These are phyloP conservation scores for Eupithecia centaureata DNA, from an alignment of 2,888 invertebrate genomes.

Conservation along the genomic window DNA sequence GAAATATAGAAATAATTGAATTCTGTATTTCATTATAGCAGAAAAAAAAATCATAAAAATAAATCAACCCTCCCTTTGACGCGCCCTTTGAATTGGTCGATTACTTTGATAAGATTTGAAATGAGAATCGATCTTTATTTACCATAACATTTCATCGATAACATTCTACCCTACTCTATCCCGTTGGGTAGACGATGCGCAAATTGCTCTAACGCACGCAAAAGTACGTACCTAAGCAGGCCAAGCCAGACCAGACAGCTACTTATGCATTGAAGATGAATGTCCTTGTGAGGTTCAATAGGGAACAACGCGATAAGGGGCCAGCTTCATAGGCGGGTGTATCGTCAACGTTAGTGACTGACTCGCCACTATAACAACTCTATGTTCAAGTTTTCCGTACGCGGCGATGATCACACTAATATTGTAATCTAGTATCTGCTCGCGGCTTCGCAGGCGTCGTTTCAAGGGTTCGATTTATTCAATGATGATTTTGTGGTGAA, in stretches of 20 bases:
- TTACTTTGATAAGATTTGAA: not conserved
- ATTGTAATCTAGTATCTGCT: too few relatives aligned
- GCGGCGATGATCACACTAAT: too few relatives aligned
- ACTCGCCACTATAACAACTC: too few relatives aligned
- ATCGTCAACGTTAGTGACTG: not conserved
- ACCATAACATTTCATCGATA: conserved; percentile 18
- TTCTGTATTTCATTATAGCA: too few relatives aligned
- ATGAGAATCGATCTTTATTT: not conserved
- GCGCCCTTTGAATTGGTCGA: not conserved
- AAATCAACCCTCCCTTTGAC: not conserved
- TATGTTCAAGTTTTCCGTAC: too few relatives aligned
- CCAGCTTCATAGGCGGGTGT: not conserved
- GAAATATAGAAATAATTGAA: too few relatives aligned
- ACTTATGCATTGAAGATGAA: not conserved
- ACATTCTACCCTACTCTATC: conserved; percentile 45
- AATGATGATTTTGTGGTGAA: too few relatives aligned
- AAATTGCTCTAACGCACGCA: conserved; percentile 65
- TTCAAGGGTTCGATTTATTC: too few relatives aligned
- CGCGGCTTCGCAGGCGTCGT: too few relatives aligned
- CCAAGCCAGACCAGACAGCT: not conserved
- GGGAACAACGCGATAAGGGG: not conserved
- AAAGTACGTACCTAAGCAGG: conserved; percentile 53
- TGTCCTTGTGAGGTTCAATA: conserved; percentile 1
- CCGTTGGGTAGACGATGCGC: conserved; percentile 54
- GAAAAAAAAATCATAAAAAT: not conserved